Evolutionary conservation across 2,888 invertebrate species (phyloP).

Genomic region (Silvanus unidentatus): DNA sequence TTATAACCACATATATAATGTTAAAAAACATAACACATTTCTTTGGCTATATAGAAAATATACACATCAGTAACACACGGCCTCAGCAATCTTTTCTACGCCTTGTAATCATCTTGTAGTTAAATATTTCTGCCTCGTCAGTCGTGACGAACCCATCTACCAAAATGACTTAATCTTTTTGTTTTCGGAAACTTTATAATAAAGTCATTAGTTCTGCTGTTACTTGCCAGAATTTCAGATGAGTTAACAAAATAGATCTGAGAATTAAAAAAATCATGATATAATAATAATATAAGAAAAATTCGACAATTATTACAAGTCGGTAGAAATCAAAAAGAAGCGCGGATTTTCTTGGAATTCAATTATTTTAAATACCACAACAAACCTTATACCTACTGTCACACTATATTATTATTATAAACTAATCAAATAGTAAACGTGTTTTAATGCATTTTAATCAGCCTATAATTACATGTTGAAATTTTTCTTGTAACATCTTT

Average conservation of each 20-base stretch:
- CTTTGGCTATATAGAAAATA: slow-evolving; percentile 9
- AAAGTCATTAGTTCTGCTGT: slow-evolving; percentile 27
- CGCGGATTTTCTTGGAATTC: background rate
- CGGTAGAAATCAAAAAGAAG: no score
- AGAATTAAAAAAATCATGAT: no score
- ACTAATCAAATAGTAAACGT: background rate
- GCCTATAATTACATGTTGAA: no score
- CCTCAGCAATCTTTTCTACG: slow-evolving; percentile 16
- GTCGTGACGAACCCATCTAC: slow-evolving; percentile 24
- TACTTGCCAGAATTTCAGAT: background rate
- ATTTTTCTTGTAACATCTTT: background rate
- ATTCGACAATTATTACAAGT: slow-evolving; percentile 20
- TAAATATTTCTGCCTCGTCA: slow-evolving; percentile 17
- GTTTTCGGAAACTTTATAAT: slow-evolving; percentile 24
- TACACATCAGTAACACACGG: slow-evolving; percentile 12
- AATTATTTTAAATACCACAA: slow-evolving; percentile 2
- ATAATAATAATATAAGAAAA: slow-evolving; percentile 14
- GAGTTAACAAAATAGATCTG: no score
- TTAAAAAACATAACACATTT: no score
- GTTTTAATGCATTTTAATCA: no score
- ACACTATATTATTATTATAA: background rate
- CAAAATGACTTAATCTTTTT: slow-evolving; percentile 25
- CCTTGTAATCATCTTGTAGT: slow-evolving; percentile 23
- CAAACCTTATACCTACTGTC: background rate
- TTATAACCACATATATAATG: background rate